Conservation (phyloP, 1,140 invertebrate genomes). For the Leptinotarsa texana region DNA sequence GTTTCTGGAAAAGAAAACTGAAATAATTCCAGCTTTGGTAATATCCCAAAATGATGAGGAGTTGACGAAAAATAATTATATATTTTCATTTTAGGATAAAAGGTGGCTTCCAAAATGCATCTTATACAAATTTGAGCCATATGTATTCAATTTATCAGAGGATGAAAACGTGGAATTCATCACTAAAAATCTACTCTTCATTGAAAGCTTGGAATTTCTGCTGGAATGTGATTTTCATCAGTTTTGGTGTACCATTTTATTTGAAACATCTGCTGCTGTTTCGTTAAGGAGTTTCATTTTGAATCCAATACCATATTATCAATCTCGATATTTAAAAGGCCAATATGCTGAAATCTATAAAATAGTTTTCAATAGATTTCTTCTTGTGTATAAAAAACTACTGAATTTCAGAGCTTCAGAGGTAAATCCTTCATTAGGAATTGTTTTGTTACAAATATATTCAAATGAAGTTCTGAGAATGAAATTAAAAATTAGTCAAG, state of each 20-base stretch:
- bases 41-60: background rate
- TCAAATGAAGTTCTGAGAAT: background rate
- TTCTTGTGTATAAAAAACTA: conserved; percentile 42
- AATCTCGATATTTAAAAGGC: conserved; percentile 41
- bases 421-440: conserved; percentile 29
- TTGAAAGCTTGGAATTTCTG: conserved; percentile 43
- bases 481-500: background rate
- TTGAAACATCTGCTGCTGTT: conserved; percentile 39
- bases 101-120: conserved; percentile 42
- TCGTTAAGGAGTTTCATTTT: conserved; percentile 43
- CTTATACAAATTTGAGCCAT: conserved; percentile 41
- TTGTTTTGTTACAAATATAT: conserved; percentile 1
- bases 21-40: conserved; percentile 47
- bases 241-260: conserved; percentile 50
- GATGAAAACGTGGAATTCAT: conserved; percentile 43
- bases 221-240: conserved; percentile 47
- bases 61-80: background rate
- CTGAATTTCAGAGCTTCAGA: conserved; percentile 43
- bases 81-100: conserved; percentile 38
- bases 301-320: conserved; percentile 40
- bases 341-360: conserved; percentile 41
- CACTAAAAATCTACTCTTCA: conserved; percentile 39
- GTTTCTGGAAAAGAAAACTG: conserved; percentile 37
- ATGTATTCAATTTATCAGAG: conserved; percentile 33
- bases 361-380: conserved; percentile 41